These are phyloP conservation scores for Ctenochaetus hawaiiensis DNA, from an alignment of 2,797 vertebrate species.

Conservation along the genomic window DNA sequence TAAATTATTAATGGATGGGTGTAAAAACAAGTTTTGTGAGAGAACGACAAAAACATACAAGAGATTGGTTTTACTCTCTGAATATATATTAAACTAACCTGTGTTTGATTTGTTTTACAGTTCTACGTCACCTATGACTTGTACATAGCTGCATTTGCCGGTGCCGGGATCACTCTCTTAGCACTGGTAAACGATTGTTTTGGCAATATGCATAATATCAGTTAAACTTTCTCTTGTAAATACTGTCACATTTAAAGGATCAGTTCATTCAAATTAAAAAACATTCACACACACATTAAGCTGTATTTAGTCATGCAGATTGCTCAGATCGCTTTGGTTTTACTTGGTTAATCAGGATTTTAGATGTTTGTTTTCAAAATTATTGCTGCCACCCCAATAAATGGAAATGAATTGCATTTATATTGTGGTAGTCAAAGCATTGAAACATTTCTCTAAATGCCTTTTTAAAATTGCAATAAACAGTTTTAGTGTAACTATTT, in stretches of 20 bases:
- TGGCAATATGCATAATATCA: constrained; percentile 17
- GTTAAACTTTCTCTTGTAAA: background rate
- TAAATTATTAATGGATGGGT: constrained; percentile 6
- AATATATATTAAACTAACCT: constrained; percentile 6
- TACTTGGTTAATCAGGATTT: background rate
- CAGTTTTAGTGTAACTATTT: constrained; percentile 18
- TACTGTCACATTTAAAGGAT: background rate
- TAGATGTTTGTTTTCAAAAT: background rate
- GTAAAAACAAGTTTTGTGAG: constrained; percentile 6
- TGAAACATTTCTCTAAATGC: background rate
- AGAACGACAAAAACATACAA: background rate
- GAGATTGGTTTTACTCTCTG: background rate
- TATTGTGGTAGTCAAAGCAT: background rate
- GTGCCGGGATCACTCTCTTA: constrained; percentile 93
- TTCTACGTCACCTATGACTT: constrained; percentile 97
- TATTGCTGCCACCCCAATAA: background rate
- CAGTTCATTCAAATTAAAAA: background rate
- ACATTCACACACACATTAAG: background rate
- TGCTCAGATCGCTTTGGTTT: background rate
- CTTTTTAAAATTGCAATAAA: background rate
- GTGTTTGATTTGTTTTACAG: constrained; percentile 80
- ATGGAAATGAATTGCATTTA: background rate
- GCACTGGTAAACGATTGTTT: constrained; percentile 91
- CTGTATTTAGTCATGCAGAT: background rate
- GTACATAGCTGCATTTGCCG: constrained; percentile 95